Evolutionary conservation across 92 coral and sea anemone genomes (phyloP), one percentile per base, ranked within the genome.

Genomic region (Nematostella vectensis): DNA sequence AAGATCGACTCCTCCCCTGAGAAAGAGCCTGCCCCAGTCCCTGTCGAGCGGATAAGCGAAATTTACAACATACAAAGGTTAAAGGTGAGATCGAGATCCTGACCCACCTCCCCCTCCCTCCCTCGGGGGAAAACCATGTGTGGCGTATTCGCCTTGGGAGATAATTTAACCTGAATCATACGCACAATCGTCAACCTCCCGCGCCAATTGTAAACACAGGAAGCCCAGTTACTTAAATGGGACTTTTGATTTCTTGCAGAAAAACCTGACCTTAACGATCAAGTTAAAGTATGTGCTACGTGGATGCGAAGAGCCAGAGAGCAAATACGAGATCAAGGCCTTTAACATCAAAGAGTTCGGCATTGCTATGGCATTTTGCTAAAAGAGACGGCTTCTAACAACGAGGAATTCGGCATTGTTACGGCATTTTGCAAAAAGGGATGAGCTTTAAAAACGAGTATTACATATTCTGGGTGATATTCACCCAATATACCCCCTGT

Each of bases 51-150:
- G 16, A 78, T 88, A 50, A 93, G 72, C 30, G 89, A 75, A 39
- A 87, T 93, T 67, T 77, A 74, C 57, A 88, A 93, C 62, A 71
- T 93, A 30, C 99, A 93, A 50, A 70, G 99, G 57, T 65, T 93
- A 10, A 68, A 75, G 68, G 99, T 93, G 73, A n/a, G n/a, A n/a
- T n/a, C 72, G n/a, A 25, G 58, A 28, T 4, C 28, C 22, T 55
- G 33, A 40, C 18, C 9, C 22, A 22, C 42, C 11, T 0, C 31
- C 4, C 42, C 0, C 19, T 10, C 25, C 10, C 12, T 48, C 12
- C 25, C 17, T 10, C 11, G 25, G 25, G 9, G 11, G 11, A 22
- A 13, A 9, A 21, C 25, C 17, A 11, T 10, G 20, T 10, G 11
- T 21, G 25, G 54, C n/a, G 45, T n/a, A n/a, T n/a, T n/a, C n/a